These are phyloP conservation scores for Polyergus mexicanus DNA, from an alignment of 1,140 invertebrate species.

Conservation along the genomic window DNA sequence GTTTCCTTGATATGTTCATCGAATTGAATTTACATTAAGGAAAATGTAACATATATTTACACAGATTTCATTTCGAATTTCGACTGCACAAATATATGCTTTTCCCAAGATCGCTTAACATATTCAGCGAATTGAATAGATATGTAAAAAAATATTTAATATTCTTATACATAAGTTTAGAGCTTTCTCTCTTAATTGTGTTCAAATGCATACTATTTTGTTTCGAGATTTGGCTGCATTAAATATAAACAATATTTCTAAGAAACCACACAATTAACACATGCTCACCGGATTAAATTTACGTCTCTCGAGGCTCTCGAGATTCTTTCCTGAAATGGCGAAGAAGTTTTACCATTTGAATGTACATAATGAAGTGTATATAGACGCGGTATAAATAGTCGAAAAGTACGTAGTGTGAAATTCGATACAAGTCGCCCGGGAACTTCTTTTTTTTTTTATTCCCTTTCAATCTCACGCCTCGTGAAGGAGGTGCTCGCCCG, in stretches of 20 bases:
- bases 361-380: conserved; percentile 54
- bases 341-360: conserved; percentile 32
- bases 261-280: conserved; percentile 1
- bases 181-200: no score
- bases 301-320: background rate
- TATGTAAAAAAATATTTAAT: no score
- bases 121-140: no score
- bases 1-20: no score
- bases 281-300: conserved; percentile 35
- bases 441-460: conserved; percentile 31
- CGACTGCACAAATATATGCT: no score
- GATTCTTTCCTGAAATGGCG: background rate
- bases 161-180: no score
- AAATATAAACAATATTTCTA: no score
- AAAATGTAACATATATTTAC: no score
- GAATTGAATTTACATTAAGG: no score
- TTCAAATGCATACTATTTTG: background rate
- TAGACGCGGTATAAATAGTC: conserved; percentile 42
- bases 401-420: conserved; percentile 44
- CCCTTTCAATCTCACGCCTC: conserved; percentile 56
- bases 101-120: no score
- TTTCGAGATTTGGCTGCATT: conserved; percentile 19
- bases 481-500: conserved; percentile 34
- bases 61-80: no score
- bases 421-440: conserved; percentile 34